Evolutionary conservation across 2,797 vertebrate genomes (phyloP).

Genomic region (Limosa lapponica): DNA sequence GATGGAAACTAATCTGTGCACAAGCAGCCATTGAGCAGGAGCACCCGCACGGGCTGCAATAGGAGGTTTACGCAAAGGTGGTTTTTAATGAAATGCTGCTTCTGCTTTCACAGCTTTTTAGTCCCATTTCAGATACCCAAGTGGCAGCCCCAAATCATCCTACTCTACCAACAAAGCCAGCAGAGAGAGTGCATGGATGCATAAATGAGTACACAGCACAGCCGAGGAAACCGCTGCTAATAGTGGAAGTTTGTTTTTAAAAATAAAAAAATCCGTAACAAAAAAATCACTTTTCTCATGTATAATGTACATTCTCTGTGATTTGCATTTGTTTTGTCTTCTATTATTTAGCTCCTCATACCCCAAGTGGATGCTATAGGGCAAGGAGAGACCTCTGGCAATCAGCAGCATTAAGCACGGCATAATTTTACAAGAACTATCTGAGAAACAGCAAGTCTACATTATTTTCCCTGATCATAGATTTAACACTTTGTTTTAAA

Average conservation of each 20-base stretch:
- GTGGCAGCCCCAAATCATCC: background rate
- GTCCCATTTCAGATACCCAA: fast-evolving
- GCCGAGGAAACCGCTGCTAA: background rate
- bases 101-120: background rate
- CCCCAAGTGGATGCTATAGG: background rate
- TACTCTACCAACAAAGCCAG: background rate
- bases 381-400: background rate
- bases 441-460: background rate
- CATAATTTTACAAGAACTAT: background rate
- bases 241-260: background rate
- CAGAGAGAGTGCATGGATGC: fast-evolving
- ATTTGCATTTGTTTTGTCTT: background rate
- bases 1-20: background rate
- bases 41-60: fast-evolving
- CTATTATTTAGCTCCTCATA: background rate
- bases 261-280: fast-evolving
- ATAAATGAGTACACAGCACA: fast-evolving
- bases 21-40: background rate
- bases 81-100: background rate
- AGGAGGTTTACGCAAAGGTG: background rate
- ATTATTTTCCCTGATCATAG: background rate
- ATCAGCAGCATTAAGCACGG: fast-evolving
- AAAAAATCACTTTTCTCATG: background rate
- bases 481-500: background rate
- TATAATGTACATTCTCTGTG: background rate